Evolutionary conservation across 2,888 invertebrate genomes (phyloP).

Genomic region (Gymnocheta viridis): DNA sequence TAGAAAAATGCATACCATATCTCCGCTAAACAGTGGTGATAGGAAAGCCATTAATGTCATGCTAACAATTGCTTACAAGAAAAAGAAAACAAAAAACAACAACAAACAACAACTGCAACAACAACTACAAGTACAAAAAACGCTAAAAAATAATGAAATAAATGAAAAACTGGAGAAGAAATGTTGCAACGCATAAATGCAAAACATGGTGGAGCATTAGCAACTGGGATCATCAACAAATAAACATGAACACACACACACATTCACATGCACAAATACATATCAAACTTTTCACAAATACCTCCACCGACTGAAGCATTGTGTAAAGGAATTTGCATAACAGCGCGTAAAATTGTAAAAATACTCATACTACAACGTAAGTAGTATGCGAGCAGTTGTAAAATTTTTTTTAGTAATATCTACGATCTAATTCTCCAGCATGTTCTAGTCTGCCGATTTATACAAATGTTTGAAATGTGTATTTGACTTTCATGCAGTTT

Average conservation of each 20-base stretch:
- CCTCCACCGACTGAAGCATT: background rate
- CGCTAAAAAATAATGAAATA: conserved; percentile 45
- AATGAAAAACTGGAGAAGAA: conserved; percentile 59
- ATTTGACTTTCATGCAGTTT: background rate
- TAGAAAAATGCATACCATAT: conserved; percentile 14
- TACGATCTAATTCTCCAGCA: conserved; percentile 33
- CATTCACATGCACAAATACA: background rate
- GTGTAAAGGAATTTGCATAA: conserved; percentile 59
- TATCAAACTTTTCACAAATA: background rate
- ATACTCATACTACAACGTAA: background rate
- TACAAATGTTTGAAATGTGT: background rate
- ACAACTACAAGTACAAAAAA: background rate
- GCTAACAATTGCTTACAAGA: conserved; percentile 11
- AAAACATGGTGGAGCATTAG: conserved; percentile 66
- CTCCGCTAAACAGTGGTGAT: conserved; percentile 54
- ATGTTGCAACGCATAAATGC: conserved; percentile 69
- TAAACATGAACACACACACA: conserved; percentile 4
- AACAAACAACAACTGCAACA: background rate
- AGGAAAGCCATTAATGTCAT: conserved; percentile 62
- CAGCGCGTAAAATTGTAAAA: conserved; percentile 61
- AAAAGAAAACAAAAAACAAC: background rate
- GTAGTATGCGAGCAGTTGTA: background rate
- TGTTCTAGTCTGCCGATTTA: conserved; percentile 3
- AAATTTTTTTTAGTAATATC: conserved; percentile 35
- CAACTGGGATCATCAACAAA: conserved; percentile 65